Percentiles rank a stretch among this genome's conserved stretches.
These are phyloP conservation scores for Drosophila truncata DNA, from an alignment of 1,140 invertebrate species.

Conservation along the genomic window DNA sequence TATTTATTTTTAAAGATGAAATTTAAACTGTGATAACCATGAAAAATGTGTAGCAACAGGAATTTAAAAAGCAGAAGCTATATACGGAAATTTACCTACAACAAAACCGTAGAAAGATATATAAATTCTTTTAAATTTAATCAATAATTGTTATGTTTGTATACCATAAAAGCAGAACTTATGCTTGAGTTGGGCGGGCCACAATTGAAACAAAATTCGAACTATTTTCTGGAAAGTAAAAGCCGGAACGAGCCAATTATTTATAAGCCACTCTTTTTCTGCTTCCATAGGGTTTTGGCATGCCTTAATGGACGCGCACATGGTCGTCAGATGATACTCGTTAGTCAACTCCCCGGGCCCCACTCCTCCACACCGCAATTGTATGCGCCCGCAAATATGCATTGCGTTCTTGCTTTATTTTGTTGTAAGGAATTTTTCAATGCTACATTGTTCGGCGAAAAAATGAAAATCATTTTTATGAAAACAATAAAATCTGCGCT, in stretches of 20 bases:
- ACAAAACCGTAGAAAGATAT: not conserved
- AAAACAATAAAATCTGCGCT: constrained; percentile 69
- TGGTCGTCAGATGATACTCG: constrained; percentile 19
- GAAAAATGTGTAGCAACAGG: not conserved
- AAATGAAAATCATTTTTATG: constrained; percentile 72
- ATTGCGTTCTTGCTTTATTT: constrained; percentile 40
- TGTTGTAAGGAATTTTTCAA: constrained; percentile 41
- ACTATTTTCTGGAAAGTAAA: not conserved
- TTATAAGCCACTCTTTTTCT: constrained; percentile 9
- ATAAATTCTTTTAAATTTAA: not conserved
- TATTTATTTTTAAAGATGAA: not conserved
- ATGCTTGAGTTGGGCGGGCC: too few species aligned
- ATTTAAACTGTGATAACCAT: not conserved
- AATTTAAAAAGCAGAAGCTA: not conserved
- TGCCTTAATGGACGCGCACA: constrained; percentile 7
- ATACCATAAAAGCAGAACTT: not conserved
- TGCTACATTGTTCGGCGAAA: constrained; percentile 49
- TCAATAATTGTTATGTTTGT: not conserved
- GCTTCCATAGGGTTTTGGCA: not conserved
- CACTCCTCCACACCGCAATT: not conserved
- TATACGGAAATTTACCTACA: not conserved
- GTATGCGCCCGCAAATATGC: constrained; percentile 36
- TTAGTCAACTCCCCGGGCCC: constrained; percentile 7
- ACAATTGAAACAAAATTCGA: not conserved
- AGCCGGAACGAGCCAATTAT: constrained; percentile 1